These are phyloP conservation scores for Enhydra lutris DNA, from an alignment of 2,113 vertebrate genomes.

Conservation along the genomic window DNA sequence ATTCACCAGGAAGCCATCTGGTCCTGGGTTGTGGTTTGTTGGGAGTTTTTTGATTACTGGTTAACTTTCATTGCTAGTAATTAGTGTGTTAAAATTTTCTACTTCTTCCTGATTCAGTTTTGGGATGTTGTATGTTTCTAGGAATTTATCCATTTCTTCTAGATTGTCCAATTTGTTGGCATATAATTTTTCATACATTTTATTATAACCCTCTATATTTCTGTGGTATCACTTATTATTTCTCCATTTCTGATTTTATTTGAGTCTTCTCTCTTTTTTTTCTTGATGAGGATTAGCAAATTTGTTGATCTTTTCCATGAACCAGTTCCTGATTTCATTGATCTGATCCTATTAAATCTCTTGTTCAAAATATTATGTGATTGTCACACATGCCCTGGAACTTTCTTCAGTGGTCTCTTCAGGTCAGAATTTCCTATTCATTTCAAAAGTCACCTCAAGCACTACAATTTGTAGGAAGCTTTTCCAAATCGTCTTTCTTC, in stretches of 20 bases:
- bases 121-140: neutral
- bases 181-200: neutral
- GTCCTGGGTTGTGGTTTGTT: neutral
- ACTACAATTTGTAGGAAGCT: neutral
- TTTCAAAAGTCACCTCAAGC: neutral
- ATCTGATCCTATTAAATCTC: neutral
- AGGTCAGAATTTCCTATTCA: neutral
- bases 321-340: neutral
- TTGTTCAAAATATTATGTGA: neutral
- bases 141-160: neutral
- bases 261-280: neutral
- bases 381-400: neutral
- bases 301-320: neutral
- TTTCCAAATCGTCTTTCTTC: neutral
- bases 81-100: neutral
- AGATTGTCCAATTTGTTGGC: neutral
- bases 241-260: neutral
- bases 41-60: neutral
- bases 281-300: neutral
- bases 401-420: neutral
- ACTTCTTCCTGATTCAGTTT: neutral
- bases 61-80: neutral
- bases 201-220: neutral
- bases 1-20: neutral
- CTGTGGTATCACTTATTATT: neutral